phyloP scores from a whole-genome alignment of 1,140 invertebrate genomes.

The Drosophila mojavensis region DNA sequence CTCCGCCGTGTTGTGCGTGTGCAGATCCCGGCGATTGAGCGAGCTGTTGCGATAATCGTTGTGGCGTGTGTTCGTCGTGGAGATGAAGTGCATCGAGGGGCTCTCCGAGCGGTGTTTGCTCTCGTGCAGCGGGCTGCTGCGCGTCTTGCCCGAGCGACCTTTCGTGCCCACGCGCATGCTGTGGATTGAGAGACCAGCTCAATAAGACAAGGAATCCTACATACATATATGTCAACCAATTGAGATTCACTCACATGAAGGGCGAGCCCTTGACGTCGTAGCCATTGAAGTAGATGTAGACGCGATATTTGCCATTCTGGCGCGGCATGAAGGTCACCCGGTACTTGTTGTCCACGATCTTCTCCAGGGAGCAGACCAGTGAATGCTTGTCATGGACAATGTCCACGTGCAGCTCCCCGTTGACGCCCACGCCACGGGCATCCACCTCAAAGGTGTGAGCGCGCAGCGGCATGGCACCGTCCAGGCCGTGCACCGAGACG shows the following conservation, averaged over 20 bases:
- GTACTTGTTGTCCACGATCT: constrained; percentile 92
- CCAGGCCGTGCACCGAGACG: constrained; percentile 90
- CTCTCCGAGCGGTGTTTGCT: constrained; percentile 82
- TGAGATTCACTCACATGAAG: constrained; percentile 85
- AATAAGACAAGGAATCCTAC: neutral
- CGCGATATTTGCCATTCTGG: constrained; percentile 94
- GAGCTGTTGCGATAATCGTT: constrained; percentile 79
- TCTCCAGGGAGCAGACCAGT: constrained; percentile 93
- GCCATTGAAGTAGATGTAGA: constrained; percentile 97
- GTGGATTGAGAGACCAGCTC: neutral
- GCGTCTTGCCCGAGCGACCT: constrained; percentile 85
- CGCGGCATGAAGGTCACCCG: constrained; percentile 95
- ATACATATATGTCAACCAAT: too few species aligned
- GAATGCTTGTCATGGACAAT: constrained; percentile 93
- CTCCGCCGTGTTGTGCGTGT: constrained; percentile 60
- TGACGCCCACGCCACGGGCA: constrained; percentile 92
- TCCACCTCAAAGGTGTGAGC: constrained; percentile 93
- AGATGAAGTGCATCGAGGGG: constrained; percentile 83
- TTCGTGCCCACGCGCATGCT: constrained; percentile 89
- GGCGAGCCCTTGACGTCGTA: constrained; percentile 96
- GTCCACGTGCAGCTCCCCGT: constrained; percentile 94
- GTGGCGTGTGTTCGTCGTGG: constrained; percentile 71
- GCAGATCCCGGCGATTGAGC: constrained; percentile 56
- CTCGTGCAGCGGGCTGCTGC: constrained; percentile 80
- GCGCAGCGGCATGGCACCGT: constrained; percentile 90